phyloP scores from a whole-genome alignment of 2,113 vertebrate genomes.

The Montifringilla adamsi region DNA sequence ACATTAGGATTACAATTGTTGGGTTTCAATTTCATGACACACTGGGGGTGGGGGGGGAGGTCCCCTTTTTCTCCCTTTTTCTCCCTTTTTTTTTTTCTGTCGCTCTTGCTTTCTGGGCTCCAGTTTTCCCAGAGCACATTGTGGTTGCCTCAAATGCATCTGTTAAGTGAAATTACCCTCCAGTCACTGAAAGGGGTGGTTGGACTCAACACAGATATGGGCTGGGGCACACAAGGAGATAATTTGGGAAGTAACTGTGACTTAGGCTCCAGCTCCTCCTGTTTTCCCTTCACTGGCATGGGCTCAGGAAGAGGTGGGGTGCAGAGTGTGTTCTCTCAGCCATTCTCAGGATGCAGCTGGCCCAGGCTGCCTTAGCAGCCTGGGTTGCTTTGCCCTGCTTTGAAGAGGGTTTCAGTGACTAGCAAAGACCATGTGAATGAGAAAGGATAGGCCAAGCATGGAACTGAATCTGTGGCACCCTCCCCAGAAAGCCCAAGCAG shows the following conservation, averaged over 20 bases:
- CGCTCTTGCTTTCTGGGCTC: neutral
- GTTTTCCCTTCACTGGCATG: neutral
- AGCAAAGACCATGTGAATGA: neutral
- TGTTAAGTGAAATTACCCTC: neutral
- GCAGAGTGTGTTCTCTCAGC: neutral
- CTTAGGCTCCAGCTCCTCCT: neutral
- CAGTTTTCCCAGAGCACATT: neutral
- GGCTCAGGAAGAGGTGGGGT: neutral
- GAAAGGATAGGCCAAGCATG: neutral
- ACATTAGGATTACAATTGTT: neutral
- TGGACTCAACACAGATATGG: neutral
- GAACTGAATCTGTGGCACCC: neutral
- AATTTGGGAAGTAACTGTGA: neutral
- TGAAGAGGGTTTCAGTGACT: neutral
- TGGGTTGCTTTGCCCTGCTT: neutral
- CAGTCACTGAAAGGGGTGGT: neutral
- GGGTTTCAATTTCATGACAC: neutral
- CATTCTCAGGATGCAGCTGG: neutral
- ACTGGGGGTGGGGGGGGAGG: accelerated
- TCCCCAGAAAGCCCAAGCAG: neutral
- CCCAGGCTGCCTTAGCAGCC: neutral
- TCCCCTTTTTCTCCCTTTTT: neutral
- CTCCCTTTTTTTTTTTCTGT: neutral
- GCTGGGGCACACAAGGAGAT: neutral
- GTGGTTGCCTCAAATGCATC: neutral